Evolutionary conservation across 2,888 invertebrate genomes (phyloP), one percentile per base, ranked within the genome.

Genomic region (Pseudococcus jackbeardsleyi): DNA sequence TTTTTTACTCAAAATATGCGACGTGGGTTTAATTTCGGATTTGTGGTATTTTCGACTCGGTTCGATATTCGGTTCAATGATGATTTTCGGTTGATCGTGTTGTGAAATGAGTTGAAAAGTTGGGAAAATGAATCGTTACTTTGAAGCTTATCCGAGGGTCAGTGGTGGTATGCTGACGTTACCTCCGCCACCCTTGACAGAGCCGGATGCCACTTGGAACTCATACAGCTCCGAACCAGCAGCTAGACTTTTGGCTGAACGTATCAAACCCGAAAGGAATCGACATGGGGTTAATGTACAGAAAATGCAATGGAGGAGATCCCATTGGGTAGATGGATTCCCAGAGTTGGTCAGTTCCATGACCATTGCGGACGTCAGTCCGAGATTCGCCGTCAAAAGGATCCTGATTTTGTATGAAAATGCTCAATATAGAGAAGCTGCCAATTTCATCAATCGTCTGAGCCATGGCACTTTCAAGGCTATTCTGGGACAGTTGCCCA

Each of bases 391-490:
- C 48, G 92, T 93, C 50, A 92, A 93, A 89, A 90, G 92, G 90
- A 92, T 98, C 90, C 93, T 97, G 91, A 93, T 97, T 88, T 92
- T 98, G 90, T 95, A 97, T 90, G 98, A 98, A 91, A 97, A 97
- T 11, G 93, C 96, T 46, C 97, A 97, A 92, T 97, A 96, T 91
- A 93, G 96, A n/a, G 98, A 98, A 91, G 97, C 97, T 8, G 97
- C 97, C 0, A 95, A 95, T 77, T 95, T 97, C 89, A 93, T 98
- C 89, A 94, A 95, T 79, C 93, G 96, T 77, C 93, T 98, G 22
- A 96, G 96, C 6, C 94, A 95, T 68, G 95, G 95, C 0, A 96
- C 97, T 4, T 93, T 98, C 90, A 95, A 95, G 89, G 94, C 95
- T 12, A 90, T 90, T 84, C 88, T 90, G n/a, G 89, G 89, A 19